Percentiles rank a stretch among this genome's conserved stretches.
Conservation (phyloP, 2,113 vertebrate species). For the Heliornis fulica region DNA sequence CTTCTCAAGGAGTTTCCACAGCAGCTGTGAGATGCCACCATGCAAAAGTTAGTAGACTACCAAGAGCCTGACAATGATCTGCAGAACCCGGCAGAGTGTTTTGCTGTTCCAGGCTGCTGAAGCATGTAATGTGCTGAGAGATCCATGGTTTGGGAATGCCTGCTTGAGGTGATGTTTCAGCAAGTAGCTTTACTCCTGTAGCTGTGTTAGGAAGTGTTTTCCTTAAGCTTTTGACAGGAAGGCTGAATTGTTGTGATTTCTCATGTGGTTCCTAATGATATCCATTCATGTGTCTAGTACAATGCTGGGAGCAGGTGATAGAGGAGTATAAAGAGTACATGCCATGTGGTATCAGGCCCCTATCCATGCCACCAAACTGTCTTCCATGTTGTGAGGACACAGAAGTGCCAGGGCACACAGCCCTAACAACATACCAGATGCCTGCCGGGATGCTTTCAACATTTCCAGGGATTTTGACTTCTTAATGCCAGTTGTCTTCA, state of each 20-base stretch:
- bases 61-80: neutral
- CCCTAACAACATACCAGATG: rapidly evolving
- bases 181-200: neutral
- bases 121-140: conserved; percentile 32
- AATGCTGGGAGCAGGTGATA: neutral
- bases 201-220: conserved; percentile 1
- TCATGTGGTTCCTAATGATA: neutral
- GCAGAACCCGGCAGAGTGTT: conserved; percentile 21
- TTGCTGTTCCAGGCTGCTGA: conserved; percentile 47
- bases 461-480: neutral
- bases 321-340: neutral
- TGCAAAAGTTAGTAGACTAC: neutral
- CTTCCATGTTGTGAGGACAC: rapidly evolving
- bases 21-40: neutral
- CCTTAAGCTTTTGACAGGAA: conserved; percentile 24
- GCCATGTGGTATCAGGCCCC: neutral
- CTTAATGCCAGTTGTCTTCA: neutral
- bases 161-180: conserved; percentile 49
- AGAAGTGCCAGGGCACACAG: neutral
- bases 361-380: neutral
- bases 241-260: conserved; percentile 35
- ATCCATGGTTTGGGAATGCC: conserved; percentile 15
- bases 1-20: neutral
- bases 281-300: neutral
- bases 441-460: rapidly evolving